Conservation (phyloP, 1,140 invertebrate species). For the Thaumatotibia leucotreta region DNA sequence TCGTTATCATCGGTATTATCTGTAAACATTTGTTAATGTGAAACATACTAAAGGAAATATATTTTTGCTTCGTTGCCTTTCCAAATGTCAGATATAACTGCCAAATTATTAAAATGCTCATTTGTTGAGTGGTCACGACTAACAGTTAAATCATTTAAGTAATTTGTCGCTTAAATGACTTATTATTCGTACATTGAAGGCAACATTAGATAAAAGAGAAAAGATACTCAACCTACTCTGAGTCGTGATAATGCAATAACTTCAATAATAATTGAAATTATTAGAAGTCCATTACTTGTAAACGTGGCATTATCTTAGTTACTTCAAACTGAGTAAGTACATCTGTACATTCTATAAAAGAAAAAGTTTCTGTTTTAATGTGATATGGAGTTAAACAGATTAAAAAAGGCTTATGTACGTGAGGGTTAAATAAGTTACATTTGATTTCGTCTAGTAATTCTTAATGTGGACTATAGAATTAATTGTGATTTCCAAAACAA, state of each 20-base stretch:
- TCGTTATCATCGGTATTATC: conserved; percentile 61
- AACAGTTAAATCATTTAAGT: too few relatives aligned
- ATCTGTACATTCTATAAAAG: too few relatives aligned
- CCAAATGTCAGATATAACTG: not conserved
- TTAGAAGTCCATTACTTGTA: not conserved
- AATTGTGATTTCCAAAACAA: not conserved
- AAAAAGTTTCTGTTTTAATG: too few relatives aligned
- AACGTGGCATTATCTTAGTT: not conserved
- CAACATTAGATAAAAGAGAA: not conserved
- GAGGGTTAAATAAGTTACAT: too few relatives aligned
- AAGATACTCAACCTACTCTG: not conserved
- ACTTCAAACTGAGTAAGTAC: too few relatives aligned
- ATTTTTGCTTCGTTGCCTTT: not conserved
- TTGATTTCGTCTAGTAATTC: not conserved
- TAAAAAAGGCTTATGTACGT: too few relatives aligned
- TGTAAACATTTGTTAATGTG: conserved; percentile 36
- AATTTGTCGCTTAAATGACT: too few relatives aligned
- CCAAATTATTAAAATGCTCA: not conserved
- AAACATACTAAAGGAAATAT: not conserved
- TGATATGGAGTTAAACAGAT: too few relatives aligned
- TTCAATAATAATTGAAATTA: not conserved
- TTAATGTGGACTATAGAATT: not conserved
- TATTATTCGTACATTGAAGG: not conserved
- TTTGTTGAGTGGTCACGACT: not conserved
- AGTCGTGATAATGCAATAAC: not conserved